Base-by-base conservation (phyloP, 2,113 vertebrate species). In the Chunga burmeisteri region DNA sequence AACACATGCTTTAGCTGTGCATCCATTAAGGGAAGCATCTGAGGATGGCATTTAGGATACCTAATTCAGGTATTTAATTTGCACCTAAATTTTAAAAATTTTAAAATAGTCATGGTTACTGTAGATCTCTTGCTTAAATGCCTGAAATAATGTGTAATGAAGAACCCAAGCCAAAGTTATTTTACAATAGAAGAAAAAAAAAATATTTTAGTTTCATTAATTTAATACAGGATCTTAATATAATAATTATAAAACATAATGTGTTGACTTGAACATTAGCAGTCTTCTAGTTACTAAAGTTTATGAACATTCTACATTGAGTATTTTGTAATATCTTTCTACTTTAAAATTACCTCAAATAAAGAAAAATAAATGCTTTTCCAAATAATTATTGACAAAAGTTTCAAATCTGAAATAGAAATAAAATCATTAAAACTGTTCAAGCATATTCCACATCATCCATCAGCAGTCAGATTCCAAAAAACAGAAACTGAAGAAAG, bases 281-380 rank as follows among this genome's bases (percentile, higher is more conserved):
- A 79, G 5, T 55, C 38, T 55, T 49, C 11, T 50, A 55, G 10
- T 10, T 32, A 67, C 4, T 22, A 42, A 84, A 38, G 10, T 25
- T 50, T n/a, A 12, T 25, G 6, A 52, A 34, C 23, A 75, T 75
- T 66, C 20, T 58, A 30, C 2, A 16, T 8, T 10, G 6, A n/a
- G 9, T 81, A 72, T 71, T 81, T 66, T 13, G 1, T 36, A 16
- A 7, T 34, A 30, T 20, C 7, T 66, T 90, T 53, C 34, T 36
- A 44, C 21, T 71, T 58, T 25, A 40, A 81, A 83, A 21, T 2
- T 15, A 26, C 3, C 4, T 14, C 23, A 80, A 82, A 63, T 11
- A 6, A 30, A 27, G 26, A 53, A n/a, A 34, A 14, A 62, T 0
- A 23, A 13, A 19, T 16, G 1, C 0, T 49, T 11, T 72, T 63